Evolutionary conservation across 2,888 invertebrate species (phyloP), one percentile per base, ranked within the genome.

Genomic region (Entomobrya proxima): DNA sequence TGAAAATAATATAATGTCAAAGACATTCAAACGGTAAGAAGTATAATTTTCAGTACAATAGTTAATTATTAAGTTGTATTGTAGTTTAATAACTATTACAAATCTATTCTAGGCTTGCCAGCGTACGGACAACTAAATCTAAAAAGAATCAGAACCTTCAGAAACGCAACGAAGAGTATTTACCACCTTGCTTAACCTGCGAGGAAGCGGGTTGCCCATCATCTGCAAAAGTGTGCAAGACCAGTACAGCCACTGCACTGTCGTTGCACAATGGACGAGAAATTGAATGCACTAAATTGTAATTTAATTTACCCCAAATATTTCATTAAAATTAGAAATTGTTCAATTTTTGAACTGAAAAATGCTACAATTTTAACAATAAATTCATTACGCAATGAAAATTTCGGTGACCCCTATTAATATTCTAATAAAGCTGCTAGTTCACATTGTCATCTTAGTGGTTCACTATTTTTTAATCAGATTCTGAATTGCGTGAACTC

Each of bases 1-100:
- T 86, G 90, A 90, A 61, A 86, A 89, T 32, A 90, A 87, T 35
- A 89, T 90, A 32, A 90, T 90, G 90, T 89, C 90, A 6, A 90
- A 90, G 86, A 90, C 90, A 40, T 90, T 90, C 50, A 88, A 86
- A 85, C 61, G 89, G 89, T 89, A 85, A 74, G 27, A 55, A 32
- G n/a, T n/a, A n/a, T n/a, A n/a, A n/a, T n/a, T n/a, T n/a, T n/a
- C n/a, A n/a, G n/a, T n/a, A n/a, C n/a, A n/a, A n/a, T n/a, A n/a
- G n/a, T n/a, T n/a, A n/a, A n/a, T n/a, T n/a, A n/a, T n/a, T n/a
- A 27, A 64, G 13, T 58, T 50, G 37, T 24, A 47, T 47, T 69
- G 21, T 21, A 40, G 40, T 24, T 13, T 9, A 40, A 18, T 40
- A 40, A 69, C n/a, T 40, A 69, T 30, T 40, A 69, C 44, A 40